A percentile compares a stretch with the other conserved stretches of the same genome.
These are phyloP conservation scores for Melieria omissa DNA, from an alignment of 2,888 invertebrate species.

Conservation along the genomic window DNA sequence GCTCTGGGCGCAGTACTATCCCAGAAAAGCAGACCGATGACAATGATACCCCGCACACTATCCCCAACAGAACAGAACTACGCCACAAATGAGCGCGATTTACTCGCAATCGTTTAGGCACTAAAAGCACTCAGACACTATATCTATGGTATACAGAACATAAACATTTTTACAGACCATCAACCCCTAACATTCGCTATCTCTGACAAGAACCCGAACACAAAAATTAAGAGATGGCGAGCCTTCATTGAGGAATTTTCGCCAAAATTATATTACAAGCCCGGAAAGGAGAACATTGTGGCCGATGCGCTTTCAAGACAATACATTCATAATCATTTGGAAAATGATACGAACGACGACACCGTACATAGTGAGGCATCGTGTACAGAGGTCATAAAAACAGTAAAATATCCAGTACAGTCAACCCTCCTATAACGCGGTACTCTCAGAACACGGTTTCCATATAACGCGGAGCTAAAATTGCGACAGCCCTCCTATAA, in stretches of 20 bases:
- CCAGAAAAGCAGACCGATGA: constrained; percentile 20
- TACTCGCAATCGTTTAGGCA: constrained; percentile 30
- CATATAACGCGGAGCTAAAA: too few species aligned
- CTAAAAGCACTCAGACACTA: constrained; percentile 22
- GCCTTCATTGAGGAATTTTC: constrained; percentile 29
- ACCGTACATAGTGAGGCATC: constrained; percentile 32
- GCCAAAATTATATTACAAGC: constrained; percentile 37
- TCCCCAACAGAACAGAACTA: constrained; percentile 18
- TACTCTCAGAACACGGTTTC: too few species aligned
- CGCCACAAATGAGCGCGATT: constrained; percentile 27
- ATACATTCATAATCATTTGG: constrained; percentile 21
- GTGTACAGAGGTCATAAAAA: not conserved
- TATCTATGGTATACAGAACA: constrained; percentile 22
- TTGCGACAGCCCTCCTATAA: too few species aligned
- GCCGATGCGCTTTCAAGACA: constrained; percentile 42
- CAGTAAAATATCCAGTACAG: constrained; percentile 26
- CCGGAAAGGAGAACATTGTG: constrained; percentile 39
- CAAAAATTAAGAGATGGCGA: constrained; percentile 26
- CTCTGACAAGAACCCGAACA: constrained; percentile 23
- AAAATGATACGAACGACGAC: not conserved
- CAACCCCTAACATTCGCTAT: constrained; percentile 20
- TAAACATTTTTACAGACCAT: constrained; percentile 29
- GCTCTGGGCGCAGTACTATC: constrained; percentile 2
- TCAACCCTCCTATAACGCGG: too few species aligned
- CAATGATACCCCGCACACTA: constrained; percentile 28